These are phyloP conservation scores for Girardia tigrina DNA, from an alignment of 2,888 invertebrate genomes.

Conservation along the genomic window DNA sequence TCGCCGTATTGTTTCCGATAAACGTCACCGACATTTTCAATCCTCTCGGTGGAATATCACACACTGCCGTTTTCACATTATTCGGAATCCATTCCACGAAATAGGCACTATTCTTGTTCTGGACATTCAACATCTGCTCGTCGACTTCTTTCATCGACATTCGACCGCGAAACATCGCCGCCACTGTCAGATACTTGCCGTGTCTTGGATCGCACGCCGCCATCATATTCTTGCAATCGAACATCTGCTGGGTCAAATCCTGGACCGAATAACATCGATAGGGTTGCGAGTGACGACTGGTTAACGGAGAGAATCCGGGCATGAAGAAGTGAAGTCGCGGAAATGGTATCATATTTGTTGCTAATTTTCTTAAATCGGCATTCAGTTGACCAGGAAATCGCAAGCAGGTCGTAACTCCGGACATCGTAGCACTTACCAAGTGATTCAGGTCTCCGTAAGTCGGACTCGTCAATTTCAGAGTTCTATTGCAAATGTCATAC, in stretches of 20 bases:
- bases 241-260: constrained; percentile 43
- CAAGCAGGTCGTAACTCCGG: constrained; percentile 64
- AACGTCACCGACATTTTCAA: constrained; percentile 44
- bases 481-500: constrained; percentile 75
- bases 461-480: constrained; percentile 65
- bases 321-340: constrained; percentile 50
- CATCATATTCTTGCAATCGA: constrained; percentile 38
- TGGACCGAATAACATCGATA: constrained; percentile 47
- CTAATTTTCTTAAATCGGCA: constrained; percentile 42
- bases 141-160: constrained; percentile 54
- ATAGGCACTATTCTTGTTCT: constrained; percentile 49
- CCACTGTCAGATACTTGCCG: constrained; percentile 44
- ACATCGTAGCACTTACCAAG: constrained; percentile 56
- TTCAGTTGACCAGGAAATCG: constrained; percentile 61
- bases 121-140: constrained; percentile 73
- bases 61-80: constrained; percentile 47
- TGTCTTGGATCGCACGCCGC: constrained; percentile 37
- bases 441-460: constrained; percentile 77
- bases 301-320: constrained; percentile 48
- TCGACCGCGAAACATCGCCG: constrained; percentile 47
- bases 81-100: constrained; percentile 50
- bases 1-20: constrained; percentile 48
- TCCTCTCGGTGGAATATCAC: constrained; percentile 44
- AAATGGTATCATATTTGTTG: constrained; percentile 48
- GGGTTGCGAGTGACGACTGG: constrained; percentile 46